Conservation (phyloP, 1,140 invertebrate genomes). For the Amphibalanus amphitrite region DNA sequence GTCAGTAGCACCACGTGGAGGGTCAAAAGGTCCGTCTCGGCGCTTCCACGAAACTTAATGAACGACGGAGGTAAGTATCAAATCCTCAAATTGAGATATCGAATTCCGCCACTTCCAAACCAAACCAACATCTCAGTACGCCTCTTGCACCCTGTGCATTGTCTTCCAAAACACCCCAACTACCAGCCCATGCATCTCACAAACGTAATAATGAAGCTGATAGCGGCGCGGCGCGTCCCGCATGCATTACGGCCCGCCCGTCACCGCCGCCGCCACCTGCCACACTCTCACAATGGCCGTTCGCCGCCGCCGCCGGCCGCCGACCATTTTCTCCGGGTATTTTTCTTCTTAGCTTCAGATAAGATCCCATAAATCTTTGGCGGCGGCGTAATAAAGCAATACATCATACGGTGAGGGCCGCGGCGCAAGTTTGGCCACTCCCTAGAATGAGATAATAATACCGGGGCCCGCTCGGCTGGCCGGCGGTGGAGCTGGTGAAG, state of each 20-base stretch:
- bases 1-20: too few species aligned
- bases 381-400: conserved; percentile 1
- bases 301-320: background rate
- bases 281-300: background rate
- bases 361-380: background rate
- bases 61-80: too few species aligned
- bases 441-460: conserved; percentile 2
- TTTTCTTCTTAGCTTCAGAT: conserved; percentile 2
- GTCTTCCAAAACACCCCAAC: too few species aligned
- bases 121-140: too few species aligned
- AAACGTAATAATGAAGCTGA: background rate
- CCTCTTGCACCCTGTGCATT: too few species aligned
- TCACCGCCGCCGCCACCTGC: background rate
- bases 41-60: too few species aligned
- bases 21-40: too few species aligned
- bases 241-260: background rate
- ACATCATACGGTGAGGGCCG: background rate
- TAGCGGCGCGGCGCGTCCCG: background rate
- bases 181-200: background rate
- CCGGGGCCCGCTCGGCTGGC: too few species aligned
- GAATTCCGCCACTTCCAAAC: too few species aligned
- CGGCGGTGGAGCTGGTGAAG: too few species aligned
- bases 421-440: background rate
- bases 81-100: too few species aligned
- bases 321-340: background rate